Evolutionary conservation across 1,140 invertebrate genomes (phyloP).

Genomic region (Apis mellifera): DNA sequence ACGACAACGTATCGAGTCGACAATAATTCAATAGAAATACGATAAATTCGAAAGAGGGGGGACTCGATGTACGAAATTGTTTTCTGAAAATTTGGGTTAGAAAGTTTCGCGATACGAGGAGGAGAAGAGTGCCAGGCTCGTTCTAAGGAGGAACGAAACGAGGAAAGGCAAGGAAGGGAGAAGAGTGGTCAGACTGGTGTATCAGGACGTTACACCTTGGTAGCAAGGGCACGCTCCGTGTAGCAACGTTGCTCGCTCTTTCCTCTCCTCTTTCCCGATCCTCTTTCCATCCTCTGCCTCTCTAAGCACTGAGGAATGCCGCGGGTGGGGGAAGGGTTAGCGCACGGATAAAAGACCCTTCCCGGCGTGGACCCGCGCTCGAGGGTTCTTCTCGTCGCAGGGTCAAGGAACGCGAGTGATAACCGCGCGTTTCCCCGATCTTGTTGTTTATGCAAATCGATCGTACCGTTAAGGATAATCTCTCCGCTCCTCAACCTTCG

Average conservation of each 20-base stretch:
- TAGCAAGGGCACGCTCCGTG: slow-evolving; percentile 53
- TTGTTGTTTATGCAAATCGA: slow-evolving; percentile 44
- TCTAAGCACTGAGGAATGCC: slow-evolving; percentile 34
- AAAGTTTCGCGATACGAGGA: not conserved
- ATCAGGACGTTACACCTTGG: slow-evolving; percentile 70
- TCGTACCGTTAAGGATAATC: slow-evolving; percentile 38
- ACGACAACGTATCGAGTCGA: too few relatives aligned
- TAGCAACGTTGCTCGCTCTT: not conserved
- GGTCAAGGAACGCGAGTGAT: slow-evolving; percentile 55
- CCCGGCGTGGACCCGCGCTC: slow-evolving; percentile 17
- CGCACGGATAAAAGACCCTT: slow-evolving; percentile 42
- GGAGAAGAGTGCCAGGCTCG: slow-evolving; percentile 11
- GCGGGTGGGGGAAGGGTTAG: slow-evolving; percentile 33
- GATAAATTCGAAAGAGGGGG: not conserved
- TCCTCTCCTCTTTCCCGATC: slow-evolving; percentile 5
- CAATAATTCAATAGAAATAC: too few relatives aligned
- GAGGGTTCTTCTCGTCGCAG: slow-evolving; percentile 38
- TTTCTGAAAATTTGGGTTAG: not conserved
- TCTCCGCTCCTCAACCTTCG: slow-evolving; percentile 1
- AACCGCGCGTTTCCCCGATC: slow-evolving; percentile 37
- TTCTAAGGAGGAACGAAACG: slow-evolving; percentile 37
- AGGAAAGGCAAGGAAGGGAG: slow-evolving; percentile 46
- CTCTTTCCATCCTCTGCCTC: slow-evolving; percentile 28
- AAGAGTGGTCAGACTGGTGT: slow-evolving; percentile 70
- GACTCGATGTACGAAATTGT: too few relatives aligned